Base-by-base conservation (phyloP, 2,888 invertebrate genomes). In the Epiblema foenella region DNA sequence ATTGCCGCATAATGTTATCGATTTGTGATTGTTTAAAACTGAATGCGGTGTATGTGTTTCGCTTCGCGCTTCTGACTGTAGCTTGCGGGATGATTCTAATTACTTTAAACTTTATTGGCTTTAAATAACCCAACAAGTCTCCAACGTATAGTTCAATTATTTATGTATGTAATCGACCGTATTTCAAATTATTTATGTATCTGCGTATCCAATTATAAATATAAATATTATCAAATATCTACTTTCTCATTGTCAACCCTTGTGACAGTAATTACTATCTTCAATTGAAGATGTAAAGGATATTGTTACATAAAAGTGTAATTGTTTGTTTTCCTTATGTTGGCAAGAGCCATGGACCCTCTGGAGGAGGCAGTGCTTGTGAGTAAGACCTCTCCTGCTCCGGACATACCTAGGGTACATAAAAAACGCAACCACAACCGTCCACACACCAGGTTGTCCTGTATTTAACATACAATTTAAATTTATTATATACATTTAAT, bases 341-440 rank as follows among this genome's bases (percentile, higher is more conserved):
- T 79, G 76, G 75, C 73, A 82, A 86, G 89, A 84, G 82, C 83
- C 80, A 92, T 93, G 93, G 91, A 92, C 73, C 81, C 77, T 70
- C 89, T 85, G 81, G 89, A 87, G 71, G 85, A 81, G 78, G 79
- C 81, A 82, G 81, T 81, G 78, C 78, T 81, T 77, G 80, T 79
- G 78, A 79, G 78, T 84, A 89, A 83, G 85, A 77, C 85, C 83
- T 76, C 83, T 62, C 77, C 83, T 60, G 86, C 81, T 56, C 60
- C 52, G 62, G 91, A 91, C 78, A 83, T 92, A 76, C 91, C 93
- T 77, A 88, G 89, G 89, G 89, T 93, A 85, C 93, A 93, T 86
- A 84, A 85, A 83, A 89, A 86, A 87, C 83, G 87, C 87, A 88
- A 89, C 88, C 83, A 84, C 81, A 87, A 83, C 91, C 92, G 90